A percentile compares a stretch with the other conserved stretches of the same genome.
These are phyloP conservation scores for Brachymystax lenok DNA, from an alignment of 2,797 vertebrate genomes.

Conservation along the genomic window DNA sequence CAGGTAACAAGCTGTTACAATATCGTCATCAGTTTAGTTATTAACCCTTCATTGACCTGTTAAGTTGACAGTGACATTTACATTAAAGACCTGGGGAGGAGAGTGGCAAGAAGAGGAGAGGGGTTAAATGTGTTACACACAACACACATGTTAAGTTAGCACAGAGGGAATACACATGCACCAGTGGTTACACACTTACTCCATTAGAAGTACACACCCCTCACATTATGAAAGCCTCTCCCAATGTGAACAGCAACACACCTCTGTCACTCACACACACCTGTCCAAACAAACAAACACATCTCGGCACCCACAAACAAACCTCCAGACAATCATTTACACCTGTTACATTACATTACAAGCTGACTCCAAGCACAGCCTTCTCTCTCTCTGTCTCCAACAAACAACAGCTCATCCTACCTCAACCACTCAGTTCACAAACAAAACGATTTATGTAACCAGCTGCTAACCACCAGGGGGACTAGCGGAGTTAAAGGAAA, in stretches of 20 bases:
- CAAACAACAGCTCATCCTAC: slow-evolving; percentile 41
- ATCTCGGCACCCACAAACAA: slow-evolving; percentile 18
- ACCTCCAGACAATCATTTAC: slow-evolving; percentile 20
- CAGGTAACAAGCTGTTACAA: slow-evolving; percentile 65
- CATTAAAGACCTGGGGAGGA: no score
- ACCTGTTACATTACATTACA: background rate
- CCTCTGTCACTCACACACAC: slow-evolving; percentile 3
- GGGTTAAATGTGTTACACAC: background rate
- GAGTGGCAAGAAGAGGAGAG: background rate
- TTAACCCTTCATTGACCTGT: background rate
- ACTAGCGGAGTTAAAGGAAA: slow-evolving; percentile 21
- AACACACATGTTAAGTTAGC: background rate
- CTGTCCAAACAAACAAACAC: background rate
- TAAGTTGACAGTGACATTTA: background rate
- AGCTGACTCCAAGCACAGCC: slow-evolving; percentile 17
- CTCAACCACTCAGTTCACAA: slow-evolving; percentile 40
- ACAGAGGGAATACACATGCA: slow-evolving; percentile 22
- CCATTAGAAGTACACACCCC: background rate
- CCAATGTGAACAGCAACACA: background rate
- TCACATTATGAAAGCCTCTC: background rate
- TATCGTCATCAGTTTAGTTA: background rate
- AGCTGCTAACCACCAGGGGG: slow-evolving; percentile 32
- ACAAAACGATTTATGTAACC: slow-evolving; percentile 30
- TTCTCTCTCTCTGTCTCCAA: slow-evolving; percentile 7
- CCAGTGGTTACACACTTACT: background rate